Percentiles rank a stretch among this genome's conserved stretches.
Evolutionary conservation across 2,797 vertebrate genomes (phyloP).

Genomic region (Tinamus major): DNA sequence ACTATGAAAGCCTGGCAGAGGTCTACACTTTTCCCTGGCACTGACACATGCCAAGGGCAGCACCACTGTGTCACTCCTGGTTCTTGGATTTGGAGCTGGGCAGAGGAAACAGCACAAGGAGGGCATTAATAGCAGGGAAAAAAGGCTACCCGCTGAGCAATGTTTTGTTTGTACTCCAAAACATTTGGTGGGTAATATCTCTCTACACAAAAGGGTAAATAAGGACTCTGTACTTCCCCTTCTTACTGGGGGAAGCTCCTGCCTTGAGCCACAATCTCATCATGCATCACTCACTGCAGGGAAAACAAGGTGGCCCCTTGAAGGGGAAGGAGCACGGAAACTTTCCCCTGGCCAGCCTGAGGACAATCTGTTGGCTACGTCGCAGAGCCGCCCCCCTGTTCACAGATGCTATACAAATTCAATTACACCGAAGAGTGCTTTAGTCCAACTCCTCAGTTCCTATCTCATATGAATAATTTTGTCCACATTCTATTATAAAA

Average conservation of each 20-base stretch:
- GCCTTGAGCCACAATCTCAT: slow-evolving; percentile 18
- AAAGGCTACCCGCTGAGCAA: neutral
- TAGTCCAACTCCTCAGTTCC: neutral
- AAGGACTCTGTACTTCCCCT: neutral
- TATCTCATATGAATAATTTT: slow-evolving; percentile 38
- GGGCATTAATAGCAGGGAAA: neutral
- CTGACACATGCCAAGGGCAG: neutral
- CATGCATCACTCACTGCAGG: neutral
- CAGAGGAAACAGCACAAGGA: neutral
- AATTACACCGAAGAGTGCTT: slow-evolving; percentile 19
- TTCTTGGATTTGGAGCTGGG: neutral
- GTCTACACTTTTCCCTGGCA: neutral
- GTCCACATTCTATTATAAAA: slow-evolving; percentile 39
- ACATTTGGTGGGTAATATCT: neutral
- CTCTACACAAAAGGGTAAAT: slow-evolving; percentile 12
- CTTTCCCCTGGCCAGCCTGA: slow-evolving; percentile 22
- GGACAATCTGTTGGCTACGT: neutral
- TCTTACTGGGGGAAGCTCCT: neutral
- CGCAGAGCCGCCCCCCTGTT: neutral
- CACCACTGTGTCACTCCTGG: neutral
- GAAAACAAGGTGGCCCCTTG: slow-evolving; percentile 11
- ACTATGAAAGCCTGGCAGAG: neutral
- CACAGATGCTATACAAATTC: slow-evolving; percentile 59
- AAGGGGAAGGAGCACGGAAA: slow-evolving; percentile 19
- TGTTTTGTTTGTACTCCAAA: neutral